Conservation (phyloP, 2,797 vertebrate species). For the Trichosurus vulpecula region DNA sequence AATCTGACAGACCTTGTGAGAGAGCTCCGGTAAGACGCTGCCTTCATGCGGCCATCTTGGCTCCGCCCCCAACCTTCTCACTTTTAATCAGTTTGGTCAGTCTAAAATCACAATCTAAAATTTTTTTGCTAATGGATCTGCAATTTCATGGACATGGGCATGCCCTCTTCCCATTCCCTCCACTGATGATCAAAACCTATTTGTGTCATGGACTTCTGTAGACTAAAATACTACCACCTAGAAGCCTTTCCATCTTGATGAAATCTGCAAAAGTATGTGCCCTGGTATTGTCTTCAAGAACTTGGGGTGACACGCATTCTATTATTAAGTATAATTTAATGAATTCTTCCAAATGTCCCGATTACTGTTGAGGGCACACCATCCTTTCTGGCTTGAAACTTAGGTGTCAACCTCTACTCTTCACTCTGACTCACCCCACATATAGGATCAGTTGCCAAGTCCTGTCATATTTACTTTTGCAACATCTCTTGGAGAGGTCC, state of each 20-base stretch:
- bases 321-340: not conserved
- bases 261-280: not conserved
- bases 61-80: not conserved
- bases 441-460: not conserved
- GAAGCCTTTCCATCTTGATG: not conserved
- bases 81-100: not conserved
- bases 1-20: no score
- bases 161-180: not conserved
- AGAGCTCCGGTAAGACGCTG: no score
- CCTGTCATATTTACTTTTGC: no score
- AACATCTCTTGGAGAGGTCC: no score
- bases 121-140: not conserved
- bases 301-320: not conserved
- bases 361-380: not conserved
- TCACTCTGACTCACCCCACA: not conserved
- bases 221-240: not conserved
- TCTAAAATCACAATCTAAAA: not conserved
- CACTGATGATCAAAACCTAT: not conserved
- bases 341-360: not conserved
- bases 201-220: not conserved
- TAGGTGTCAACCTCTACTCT: not conserved
- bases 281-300: not conserved
- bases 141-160: not conserved
- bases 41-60: no score
- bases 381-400: not conserved